These are phyloP conservation scores for Picus viridis DNA, from an alignment of 2,797 vertebrate species.

Conservation along the genomic window DNA sequence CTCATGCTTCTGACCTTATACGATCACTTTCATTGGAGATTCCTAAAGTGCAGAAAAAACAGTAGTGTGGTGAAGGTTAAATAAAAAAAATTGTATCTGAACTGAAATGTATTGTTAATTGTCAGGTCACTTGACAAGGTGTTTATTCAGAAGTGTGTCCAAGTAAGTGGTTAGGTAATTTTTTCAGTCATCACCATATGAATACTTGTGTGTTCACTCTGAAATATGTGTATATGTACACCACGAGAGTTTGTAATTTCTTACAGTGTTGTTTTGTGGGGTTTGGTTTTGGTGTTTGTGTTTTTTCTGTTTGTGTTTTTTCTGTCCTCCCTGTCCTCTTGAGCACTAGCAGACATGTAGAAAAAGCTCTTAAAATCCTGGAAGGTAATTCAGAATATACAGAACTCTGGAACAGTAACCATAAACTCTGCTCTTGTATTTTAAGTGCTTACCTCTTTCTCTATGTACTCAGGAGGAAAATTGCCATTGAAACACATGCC, in stretches of 20 bases:
- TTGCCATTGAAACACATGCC: slow-evolving; percentile 29
- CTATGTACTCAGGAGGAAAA: background rate
- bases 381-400: background rate
- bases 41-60: background rate
- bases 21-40: background rate
- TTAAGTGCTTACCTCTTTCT: background rate
- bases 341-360: background rate
- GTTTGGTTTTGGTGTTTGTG: accelerated
- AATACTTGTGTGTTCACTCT: background rate
- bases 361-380: background rate
- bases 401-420: background rate
- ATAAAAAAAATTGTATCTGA: background rate
- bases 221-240: background rate
- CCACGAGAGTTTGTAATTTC: background rate
- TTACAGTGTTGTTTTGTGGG: accelerated
- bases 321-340: background rate
- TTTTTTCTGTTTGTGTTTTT: background rate
- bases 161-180: background rate
- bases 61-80: background rate
- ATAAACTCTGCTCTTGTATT: background rate
- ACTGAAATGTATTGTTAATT: background rate
- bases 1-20: background rate
- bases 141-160: background rate
- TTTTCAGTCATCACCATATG: background rate
- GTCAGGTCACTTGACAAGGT: background rate